Base-by-base conservation (phyloP, 2,797 vertebrate species). In the Micrastur ruficollis region DNA sequence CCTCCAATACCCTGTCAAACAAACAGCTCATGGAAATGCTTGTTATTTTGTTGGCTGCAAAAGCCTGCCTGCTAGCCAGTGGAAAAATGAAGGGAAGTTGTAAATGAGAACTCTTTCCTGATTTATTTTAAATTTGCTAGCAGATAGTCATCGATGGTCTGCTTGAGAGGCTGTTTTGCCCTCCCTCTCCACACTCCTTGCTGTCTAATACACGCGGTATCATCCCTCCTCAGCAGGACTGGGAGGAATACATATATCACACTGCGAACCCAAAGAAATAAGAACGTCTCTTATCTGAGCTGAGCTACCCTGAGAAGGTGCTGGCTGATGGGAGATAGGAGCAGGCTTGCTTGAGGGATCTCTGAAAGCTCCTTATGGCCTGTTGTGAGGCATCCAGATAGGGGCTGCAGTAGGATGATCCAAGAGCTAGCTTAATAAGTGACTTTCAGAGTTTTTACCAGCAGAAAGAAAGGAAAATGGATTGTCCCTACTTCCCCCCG, bases 251-350 rank as follows among this genome's bases (percentile, higher is more conserved):
- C 1, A 0, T 27, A 44, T 71, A 90, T 92, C 95, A 97, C 80
- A 59, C 63, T 40, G 46, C 0, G 1, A 92, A 79, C 61, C 11
- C 1, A 0, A 71, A 87, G 94, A 95, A 95, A 97, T 55, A 75
- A 50, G 91, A 87, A 87, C 85, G 68, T 72, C 63, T 66, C 85
- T 96, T 97, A 97, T 97, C 97, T 81, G 49, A 93, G 88, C 74
- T 85, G 63, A 87, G 90, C 86, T 74, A 79, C 55, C 65, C 92
- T 94, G 89, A 97, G 96, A 95, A 96, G 94, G 97, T 95, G 97
- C 89, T 93, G 93, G 97, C 90, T 97, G 96, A 96, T 89, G 89
- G 22, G 75, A 97, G 96, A 97, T 97, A 96, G 29, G 49, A 66
- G 78, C 47, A 89, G 42, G 49, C 52, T 94, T 66, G 46, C 75